A percentile compares a stretch with the other conserved stretches of the same genome.
These are phyloP conservation scores for Pararge aegeria DNA, from an alignment of 1,140 invertebrate genomes.

Conservation along the genomic window DNA sequence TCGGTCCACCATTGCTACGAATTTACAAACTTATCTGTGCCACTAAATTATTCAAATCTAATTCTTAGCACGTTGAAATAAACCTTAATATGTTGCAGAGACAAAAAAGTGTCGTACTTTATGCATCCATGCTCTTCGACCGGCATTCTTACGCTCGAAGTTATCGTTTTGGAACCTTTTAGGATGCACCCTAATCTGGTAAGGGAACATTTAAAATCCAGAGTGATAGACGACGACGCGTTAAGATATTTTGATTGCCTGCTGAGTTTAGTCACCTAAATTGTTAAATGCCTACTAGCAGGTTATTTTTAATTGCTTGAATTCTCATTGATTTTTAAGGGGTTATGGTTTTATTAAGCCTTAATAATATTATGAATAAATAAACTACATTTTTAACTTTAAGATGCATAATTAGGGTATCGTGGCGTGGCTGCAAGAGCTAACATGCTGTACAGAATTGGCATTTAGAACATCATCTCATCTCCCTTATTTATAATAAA, in stretches of 20 bases:
- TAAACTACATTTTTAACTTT: too few relatives aligned
- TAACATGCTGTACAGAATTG: too few relatives aligned
- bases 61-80: constrained; percentile 30
- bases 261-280: constrained; percentile 29
- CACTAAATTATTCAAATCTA: constrained; percentile 33
- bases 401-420: too few relatives aligned
- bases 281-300: not conserved
- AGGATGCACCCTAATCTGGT: constrained; percentile 70
- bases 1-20: constrained; percentile 66
- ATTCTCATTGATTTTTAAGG: not conserved
- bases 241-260: constrained; percentile 60
- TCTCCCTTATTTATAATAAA: too few relatives aligned
- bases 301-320: not conserved
- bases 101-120: constrained; percentile 36
- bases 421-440: too few relatives aligned
- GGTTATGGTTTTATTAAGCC: not conserved
- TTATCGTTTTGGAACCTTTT: constrained; percentile 72
- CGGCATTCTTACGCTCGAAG: constrained; percentile 68
- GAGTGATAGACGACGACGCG: constrained; percentile 53
- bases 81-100: constrained; percentile 21
- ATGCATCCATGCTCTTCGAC: constrained; percentile 61
- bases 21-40: constrained; percentile 41
- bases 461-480: too few relatives aligned
- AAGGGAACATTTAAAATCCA: constrained; percentile 60
- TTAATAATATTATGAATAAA: too few relatives aligned